Conservation (phyloP, 2,113 vertebrate genomes). For the cattle (Bos taurus) region DNA sequence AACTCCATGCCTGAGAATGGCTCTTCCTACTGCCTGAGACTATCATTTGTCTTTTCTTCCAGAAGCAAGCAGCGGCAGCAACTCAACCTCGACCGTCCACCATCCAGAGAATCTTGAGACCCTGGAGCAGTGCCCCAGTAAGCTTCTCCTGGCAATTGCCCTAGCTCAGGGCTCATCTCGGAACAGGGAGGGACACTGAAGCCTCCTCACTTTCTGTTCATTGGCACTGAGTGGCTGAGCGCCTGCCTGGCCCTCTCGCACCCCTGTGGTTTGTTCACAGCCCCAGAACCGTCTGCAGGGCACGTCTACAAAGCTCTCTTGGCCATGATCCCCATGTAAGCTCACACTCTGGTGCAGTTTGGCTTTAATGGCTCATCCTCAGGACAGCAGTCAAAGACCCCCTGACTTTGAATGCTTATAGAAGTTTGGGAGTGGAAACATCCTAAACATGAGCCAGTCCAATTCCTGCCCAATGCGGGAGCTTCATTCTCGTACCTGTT, state of each 20-base stretch:
- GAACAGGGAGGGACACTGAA: background rate
- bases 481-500: background rate
- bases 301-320: background rate
- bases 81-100: background rate
- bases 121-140: constrained; percentile 74
- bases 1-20: background rate
- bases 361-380: background rate
- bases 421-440: background rate
- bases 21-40: background rate
- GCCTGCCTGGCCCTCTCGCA: background rate
- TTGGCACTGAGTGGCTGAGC: background rate
- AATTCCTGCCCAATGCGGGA: background rate
- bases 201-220: background rate
- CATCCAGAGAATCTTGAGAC: background rate
- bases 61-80: constrained; percentile 48
- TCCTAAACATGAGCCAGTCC: background rate
- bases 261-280: rapidly evolving
- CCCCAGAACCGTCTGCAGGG: background rate
- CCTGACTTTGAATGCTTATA: background rate
- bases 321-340: background rate
- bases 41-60: background rate
- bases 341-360: background rate
- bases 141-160: constrained; percentile 47
- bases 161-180: background rate
- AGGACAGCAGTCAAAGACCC: background rate